These are phyloP conservation scores for Prietella phreatophila DNA, from an alignment of 2,113 vertebrate genomes.

Conservation along the genomic window DNA sequence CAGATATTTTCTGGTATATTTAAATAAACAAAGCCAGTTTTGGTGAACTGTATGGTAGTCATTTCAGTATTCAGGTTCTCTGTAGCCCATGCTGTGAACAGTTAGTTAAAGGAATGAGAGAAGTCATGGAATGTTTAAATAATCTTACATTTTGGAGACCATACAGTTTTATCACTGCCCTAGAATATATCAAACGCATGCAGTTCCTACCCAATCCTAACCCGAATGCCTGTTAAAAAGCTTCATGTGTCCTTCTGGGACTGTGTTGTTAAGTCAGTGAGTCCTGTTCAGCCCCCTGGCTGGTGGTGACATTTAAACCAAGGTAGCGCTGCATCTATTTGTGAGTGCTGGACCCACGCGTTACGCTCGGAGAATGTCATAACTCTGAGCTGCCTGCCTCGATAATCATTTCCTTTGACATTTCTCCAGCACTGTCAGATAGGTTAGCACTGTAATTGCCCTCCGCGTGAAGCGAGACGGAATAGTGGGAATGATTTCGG, in stretches of 20 bases:
- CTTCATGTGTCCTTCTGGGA: constrained; percentile 25
- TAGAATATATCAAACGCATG: not conserved
- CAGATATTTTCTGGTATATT: not conserved
- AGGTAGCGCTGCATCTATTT: constrained; percentile 30
- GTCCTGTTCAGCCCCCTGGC: constrained; percentile 35
- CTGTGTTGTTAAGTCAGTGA: constrained; percentile 23
- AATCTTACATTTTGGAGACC: not conserved
- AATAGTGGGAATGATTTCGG: constrained; percentile 19
- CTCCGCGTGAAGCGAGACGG: constrained; percentile 25
- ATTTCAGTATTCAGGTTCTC: not conserved
- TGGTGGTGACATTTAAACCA: constrained; percentile 47
- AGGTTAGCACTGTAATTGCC: constrained; percentile 28
- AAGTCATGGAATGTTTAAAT: not conserved
- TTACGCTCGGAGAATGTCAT: constrained; percentile 33
- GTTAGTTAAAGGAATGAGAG: not conserved
- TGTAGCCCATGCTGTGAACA: not conserved
- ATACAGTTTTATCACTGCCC: not conserved
- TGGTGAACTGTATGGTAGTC: not conserved
- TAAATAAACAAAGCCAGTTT: not conserved
- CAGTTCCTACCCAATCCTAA: not conserved
- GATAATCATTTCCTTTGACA: constrained; percentile 48
- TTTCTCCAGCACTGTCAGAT: constrained; percentile 35
- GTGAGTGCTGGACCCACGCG: constrained; percentile 19
- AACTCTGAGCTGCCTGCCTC: constrained; percentile 2
- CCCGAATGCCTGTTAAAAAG: not conserved